These are phyloP conservation scores for Cladopsammia gracilis DNA, from an alignment of 64 coral and sea anemone genomes.

Conservation along the genomic window DNA sequence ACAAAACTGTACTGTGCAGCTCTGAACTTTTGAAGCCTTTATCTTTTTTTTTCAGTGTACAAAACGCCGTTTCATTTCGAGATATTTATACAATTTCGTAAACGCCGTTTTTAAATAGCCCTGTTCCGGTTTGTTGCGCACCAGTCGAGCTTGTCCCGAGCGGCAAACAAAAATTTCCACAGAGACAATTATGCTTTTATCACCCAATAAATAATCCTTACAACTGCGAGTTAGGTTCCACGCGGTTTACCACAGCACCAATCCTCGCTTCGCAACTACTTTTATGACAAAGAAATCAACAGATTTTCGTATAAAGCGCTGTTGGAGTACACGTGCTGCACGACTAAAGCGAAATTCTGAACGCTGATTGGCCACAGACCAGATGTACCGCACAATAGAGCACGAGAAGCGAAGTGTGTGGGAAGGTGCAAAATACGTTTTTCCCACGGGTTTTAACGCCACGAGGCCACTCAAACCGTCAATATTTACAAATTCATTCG, in stretches of 20 bases:
- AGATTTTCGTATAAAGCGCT: neutral
- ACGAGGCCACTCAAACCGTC: conserved; percentile 47
- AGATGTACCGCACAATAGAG: conserved; percentile 27
- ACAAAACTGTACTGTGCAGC: neutral
- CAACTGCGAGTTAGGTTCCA: neutral
- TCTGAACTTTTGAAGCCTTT: too few species aligned
- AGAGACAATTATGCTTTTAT: neutral
- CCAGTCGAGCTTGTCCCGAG: neutral
- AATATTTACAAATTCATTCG: conserved; percentile 49
- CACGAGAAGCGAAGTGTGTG: conserved; percentile 57
- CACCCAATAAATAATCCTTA: neutral
- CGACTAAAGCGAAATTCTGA: neutral
- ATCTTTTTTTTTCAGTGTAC: too few species aligned
- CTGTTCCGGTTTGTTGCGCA: conserved; percentile 1
- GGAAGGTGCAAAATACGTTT: conserved; percentile 43
- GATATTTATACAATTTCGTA: too few species aligned
- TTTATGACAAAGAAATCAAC: conserved; percentile 7
- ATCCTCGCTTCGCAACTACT: neutral
- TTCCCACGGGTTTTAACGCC: conserved; percentile 53
- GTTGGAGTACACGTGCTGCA: conserved; percentile 9
- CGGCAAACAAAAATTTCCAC: neutral
- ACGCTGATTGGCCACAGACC: conserved; percentile 35
- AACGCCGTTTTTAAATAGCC: neutral
- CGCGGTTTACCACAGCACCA: neutral
- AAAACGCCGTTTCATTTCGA: neutral